Evolutionary conservation across 2,888 invertebrate species (phyloP).

Genomic region (Lordiphosa fenestrarum): DNA sequence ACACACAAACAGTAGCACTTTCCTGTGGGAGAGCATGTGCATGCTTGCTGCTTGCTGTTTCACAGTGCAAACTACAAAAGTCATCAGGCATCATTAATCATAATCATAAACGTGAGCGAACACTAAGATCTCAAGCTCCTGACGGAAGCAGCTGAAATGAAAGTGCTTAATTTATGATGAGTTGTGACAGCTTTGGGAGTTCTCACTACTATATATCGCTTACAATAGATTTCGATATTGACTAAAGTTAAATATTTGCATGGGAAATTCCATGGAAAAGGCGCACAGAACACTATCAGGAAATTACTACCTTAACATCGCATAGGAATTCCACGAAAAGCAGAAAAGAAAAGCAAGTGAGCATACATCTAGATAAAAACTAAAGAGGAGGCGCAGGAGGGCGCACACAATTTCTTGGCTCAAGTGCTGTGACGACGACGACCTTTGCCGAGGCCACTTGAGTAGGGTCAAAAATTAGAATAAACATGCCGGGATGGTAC

Average conservation of each 20-base stretch:
- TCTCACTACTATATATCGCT: slow-evolving; percentile 41
- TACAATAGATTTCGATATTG: slow-evolving; percentile 46
- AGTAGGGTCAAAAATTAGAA: slow-evolving; percentile 76
- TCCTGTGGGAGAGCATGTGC: slow-evolving; percentile 43
- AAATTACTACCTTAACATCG: slow-evolving; percentile 77
- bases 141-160: slow-evolving; percentile 57
- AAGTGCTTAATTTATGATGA: slow-evolving; percentile 59
- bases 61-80: slow-evolving; percentile 2
- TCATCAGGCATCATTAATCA: slow-evolving; percentile 37
- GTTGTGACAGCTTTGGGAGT: slow-evolving; percentile 54
- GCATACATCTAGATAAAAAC: slow-evolving; percentile 61
- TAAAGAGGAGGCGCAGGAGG: slow-evolving; percentile 30
- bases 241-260: slow-evolving; percentile 45
- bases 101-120: slow-evolving; percentile 30
- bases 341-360: slow-evolving; percentile 11
- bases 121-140: slow-evolving; percentile 19
- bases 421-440: slow-evolving; percentile 71
- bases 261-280: slow-evolving; percentile 34
- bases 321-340: slow-evolving; percentile 58
- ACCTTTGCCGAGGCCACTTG: slow-evolving; percentile 66
- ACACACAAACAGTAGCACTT: slow-evolving; percentile 53
- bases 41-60: too few relatives aligned
- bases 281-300: slow-evolving; percentile 57
- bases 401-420: slow-evolving; percentile 55
- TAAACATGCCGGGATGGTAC: slow-evolving; percentile 62